These are phyloP conservation scores for Mandrillus leucophaeus DNA, from an alignment of 2,113 vertebrate species.

Conservation along the genomic window DNA sequence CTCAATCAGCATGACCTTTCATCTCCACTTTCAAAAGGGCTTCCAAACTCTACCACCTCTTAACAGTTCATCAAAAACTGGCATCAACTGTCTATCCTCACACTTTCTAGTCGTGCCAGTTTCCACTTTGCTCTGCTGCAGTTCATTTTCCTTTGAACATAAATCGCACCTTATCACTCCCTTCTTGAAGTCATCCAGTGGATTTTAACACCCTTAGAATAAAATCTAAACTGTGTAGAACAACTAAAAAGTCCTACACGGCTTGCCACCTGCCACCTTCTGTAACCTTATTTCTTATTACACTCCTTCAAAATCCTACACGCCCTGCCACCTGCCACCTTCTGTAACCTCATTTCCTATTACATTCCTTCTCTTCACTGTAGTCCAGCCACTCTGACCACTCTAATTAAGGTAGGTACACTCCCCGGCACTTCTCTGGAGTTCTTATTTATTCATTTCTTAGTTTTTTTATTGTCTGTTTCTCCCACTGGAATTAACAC, in stretches of 20 bases:
- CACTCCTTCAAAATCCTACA: background rate
- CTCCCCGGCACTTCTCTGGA: background rate
- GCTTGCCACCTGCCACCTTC: background rate
- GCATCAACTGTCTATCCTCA: background rate
- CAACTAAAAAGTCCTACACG: background rate
- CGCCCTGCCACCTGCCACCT: background rate
- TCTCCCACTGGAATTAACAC: background rate
- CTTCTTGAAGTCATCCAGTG: background rate
- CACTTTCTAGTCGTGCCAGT: background rate
- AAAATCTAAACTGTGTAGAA: background rate
- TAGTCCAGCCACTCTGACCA: background rate
- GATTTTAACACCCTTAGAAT: background rate
- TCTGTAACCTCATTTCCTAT: background rate
- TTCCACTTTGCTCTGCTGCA: background rate
- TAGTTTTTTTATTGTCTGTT: background rate
- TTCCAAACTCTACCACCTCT: background rate
- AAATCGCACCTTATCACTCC: background rate
- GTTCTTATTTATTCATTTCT: background rate
- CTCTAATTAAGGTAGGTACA: background rate
- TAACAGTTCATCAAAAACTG: fast-evolving
- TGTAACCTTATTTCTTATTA: too few relatives aligned
- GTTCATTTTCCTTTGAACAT: background rate
- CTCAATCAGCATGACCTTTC: background rate
- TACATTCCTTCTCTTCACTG: background rate
- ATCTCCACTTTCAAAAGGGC: background rate